Conservation (phyloP, 2,797 vertebrate species). For the Meda fulgida region DNA sequence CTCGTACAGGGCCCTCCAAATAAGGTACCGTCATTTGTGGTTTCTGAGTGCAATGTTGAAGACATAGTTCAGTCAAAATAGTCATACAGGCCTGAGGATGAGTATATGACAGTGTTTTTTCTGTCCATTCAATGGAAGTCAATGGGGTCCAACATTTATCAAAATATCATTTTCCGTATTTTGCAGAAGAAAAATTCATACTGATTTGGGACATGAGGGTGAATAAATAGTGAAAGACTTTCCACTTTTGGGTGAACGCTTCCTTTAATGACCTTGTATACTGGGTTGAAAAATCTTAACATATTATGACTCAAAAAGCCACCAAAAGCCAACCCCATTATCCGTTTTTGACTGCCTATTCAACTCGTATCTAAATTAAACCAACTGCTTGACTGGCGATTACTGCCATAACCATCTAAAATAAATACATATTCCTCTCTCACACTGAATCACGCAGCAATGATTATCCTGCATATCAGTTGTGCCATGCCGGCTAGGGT, state of each 20-base stretch:
- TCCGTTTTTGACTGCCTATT: neutral
- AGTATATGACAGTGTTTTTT: neutral
- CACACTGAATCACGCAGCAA: neutral
- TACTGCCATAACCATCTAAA: neutral
- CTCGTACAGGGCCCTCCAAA: conserved; percentile 64
- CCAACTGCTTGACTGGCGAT: neutral
- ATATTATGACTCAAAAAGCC: neutral
- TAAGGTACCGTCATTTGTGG: conserved; percentile 68
- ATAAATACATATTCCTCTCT: neutral
- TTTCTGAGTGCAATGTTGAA: neutral
- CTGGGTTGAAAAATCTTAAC: neutral
- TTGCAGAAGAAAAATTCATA: neutral
- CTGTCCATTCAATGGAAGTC: neutral
- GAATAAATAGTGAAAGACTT: neutral
- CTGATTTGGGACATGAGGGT: neutral
- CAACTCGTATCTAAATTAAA: neutral
- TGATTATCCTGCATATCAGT: neutral
- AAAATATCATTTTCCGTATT: neutral
- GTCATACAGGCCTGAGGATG: neutral
- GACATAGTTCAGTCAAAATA: neutral
- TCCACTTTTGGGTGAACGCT: neutral
- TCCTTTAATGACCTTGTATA: neutral
- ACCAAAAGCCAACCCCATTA: neutral
- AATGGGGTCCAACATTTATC: neutral
- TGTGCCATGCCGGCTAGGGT: neutral